These are phyloP conservation scores for Oxygymnocypris stewartii DNA, from an alignment of 2,113 vertebrate genomes.

Conservation along the genomic window DNA sequence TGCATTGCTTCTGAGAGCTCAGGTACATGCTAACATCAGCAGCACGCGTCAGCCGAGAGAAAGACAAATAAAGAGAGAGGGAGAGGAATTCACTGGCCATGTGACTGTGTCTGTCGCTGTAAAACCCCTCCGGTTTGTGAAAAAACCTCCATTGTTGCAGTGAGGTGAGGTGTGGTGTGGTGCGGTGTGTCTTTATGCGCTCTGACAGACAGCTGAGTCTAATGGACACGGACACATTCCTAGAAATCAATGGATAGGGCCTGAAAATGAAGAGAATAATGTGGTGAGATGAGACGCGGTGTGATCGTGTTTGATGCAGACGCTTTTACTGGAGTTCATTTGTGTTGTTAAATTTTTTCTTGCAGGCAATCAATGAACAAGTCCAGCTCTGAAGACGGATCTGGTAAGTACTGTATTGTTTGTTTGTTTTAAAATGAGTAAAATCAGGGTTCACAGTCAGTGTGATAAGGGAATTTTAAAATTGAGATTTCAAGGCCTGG, in stretches of 20 bases:
- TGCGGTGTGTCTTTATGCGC: slow-evolving; percentile 45
- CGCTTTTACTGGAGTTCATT: slow-evolving; percentile 23
- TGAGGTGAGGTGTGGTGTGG: slow-evolving; percentile 55
- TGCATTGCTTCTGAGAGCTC: not conserved
- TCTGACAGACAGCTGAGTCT: slow-evolving; percentile 54
- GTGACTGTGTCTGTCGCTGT: slow-evolving; percentile 58
- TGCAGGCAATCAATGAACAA: slow-evolving; percentile 88
- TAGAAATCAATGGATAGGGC: slow-evolving; percentile 57
- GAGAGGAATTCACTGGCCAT: slow-evolving; percentile 66
- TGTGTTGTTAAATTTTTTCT: slow-evolving; percentile 59
- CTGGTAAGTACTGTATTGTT: slow-evolving; percentile 76
- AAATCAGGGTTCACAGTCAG: not conserved
- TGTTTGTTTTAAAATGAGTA: not conserved
- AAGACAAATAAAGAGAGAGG: slow-evolving; percentile 42
- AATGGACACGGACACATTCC: slow-evolving; percentile 39
- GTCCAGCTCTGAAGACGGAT: slow-evolving; percentile 90
- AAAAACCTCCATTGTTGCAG: slow-evolving; percentile 70
- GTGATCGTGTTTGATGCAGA: not conserved
- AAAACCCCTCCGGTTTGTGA: slow-evolving; percentile 63
- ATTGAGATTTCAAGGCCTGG: not conserved
- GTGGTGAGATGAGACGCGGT: slow-evolving; percentile 54
- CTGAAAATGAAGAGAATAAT: slow-evolving; percentile 66
- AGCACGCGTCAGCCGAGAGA: slow-evolving; percentile 49
- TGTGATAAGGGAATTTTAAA: not conserved
- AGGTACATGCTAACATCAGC: slow-evolving; percentile 42